Base-by-base conservation (phyloP, 2,797 vertebrate species). In the Orientallactaga sibirica region DNA sequence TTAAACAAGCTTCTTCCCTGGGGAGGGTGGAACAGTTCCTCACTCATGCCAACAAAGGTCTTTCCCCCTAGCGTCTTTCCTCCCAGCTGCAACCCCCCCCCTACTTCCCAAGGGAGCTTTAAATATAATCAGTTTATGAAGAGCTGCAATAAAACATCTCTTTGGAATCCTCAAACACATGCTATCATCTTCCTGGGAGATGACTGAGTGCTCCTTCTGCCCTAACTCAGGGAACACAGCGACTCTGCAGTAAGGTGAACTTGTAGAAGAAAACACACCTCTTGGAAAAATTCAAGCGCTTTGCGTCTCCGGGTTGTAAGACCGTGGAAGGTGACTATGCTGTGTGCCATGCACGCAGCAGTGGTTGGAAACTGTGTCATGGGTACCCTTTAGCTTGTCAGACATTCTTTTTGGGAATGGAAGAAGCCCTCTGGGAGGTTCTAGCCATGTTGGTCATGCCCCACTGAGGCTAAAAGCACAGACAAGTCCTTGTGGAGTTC, bases 101-200 rank as follows among this genome's bases (percentile, higher is more conserved):
- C 66, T 64, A 96, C 12, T 0, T 76, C 98, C 97, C 94, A 85
- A 2, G 97, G 96, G 97, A 98, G 95, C 97, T 97, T 97, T 98
- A 95, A 96, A 98, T 97, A 97, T 98, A 98, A 98, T 98, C 98
- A 97, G 97, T 98, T 98, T 98, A 95, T 97, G 73, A 96, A 98
- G 97, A 98, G 97, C 97, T 96, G 95, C 94, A 95, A 95, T 98
- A 97, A 98, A 98, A 91, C 85, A 95, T 95, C 92, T 96, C 71
- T 1, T 93, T 92, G 86, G 96, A 96, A 95, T 95, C 91, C 93
- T 86, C 58, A n/a, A 92, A 92, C 96, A 97, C 93, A 92, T 95
- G 95, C 86, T 92, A 29, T 94, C 87, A 74, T 95, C 61, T 91
- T 97, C 70, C 94, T 78, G 55, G 0, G 52, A 87, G 93, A 78